These are phyloP conservation scores for Pocillopora verrucosa DNA, from an alignment of 64 coral and sea anemone genomes.

Conservation along the genomic window DNA sequence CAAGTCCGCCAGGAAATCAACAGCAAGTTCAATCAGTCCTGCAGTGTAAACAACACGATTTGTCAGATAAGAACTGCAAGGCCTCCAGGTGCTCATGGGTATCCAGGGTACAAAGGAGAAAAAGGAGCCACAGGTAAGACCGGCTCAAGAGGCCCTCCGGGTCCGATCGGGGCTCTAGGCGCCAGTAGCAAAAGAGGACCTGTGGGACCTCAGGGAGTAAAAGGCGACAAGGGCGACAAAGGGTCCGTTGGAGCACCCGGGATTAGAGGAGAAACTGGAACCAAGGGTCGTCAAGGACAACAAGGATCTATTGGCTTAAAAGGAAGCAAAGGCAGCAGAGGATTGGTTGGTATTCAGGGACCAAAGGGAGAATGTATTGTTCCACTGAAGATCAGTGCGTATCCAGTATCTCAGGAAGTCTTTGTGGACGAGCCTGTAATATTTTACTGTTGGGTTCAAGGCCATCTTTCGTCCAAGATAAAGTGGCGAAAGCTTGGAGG, in stretches of 20 bases:
- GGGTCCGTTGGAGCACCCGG: neutral
- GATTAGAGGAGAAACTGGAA: neutral
- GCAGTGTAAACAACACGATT: neutral
- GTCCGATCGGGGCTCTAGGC: neutral
- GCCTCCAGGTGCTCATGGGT: too few relatives aligned
- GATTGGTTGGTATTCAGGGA: too few relatives aligned
- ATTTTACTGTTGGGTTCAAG: neutral
- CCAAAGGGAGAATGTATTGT: too few relatives aligned
- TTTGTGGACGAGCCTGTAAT: too few relatives aligned
- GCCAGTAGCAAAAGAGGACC: neutral
- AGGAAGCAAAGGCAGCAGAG: too few relatives aligned
- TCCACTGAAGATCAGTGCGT: too few relatives aligned
- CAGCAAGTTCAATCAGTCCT: neutral
- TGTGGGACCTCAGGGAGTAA: neutral
- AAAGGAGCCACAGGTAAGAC: neutral
- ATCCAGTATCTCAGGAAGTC: too few relatives aligned
- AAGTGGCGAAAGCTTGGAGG: too few relatives aligned
- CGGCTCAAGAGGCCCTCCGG: neutral
- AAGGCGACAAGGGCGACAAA: neutral
- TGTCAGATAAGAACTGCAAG: neutral
- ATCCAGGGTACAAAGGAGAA: neutral
- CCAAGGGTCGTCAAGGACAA: neutral
- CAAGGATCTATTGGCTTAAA: too few relatives aligned
- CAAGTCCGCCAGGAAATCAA: conserved; percentile 7
- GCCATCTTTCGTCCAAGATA: too few relatives aligned